Evolutionary conservation across 2,797 vertebrate species (phyloP).

Genomic region (Natrix natrix): DNA sequence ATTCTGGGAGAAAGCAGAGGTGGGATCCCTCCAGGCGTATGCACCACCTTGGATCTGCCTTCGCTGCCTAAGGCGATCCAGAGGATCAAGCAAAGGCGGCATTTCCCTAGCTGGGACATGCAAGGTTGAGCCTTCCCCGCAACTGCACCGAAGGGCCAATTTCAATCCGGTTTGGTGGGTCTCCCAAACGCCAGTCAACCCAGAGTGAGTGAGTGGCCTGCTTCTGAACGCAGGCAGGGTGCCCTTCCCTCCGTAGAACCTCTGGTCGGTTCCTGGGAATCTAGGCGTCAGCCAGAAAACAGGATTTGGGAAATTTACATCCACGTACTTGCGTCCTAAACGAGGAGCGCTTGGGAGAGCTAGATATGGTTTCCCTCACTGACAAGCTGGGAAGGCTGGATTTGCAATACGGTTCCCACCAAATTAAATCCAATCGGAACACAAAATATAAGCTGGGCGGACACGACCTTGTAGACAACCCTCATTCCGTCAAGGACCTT

Average conservation of each 20-base stretch:
- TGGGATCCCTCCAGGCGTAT: background rate
- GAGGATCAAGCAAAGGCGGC: background rate
- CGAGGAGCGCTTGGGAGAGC: background rate
- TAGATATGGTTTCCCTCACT: background rate
- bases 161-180: background rate
- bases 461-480: too few species aligned
- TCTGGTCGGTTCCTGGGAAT: background rate
- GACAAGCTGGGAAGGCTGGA: background rate
- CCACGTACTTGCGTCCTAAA: too few species aligned
- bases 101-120: background rate
- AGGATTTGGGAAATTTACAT: background rate
- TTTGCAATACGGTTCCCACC: background rate
- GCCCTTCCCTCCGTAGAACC: background rate
- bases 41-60: background rate
- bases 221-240: background rate
- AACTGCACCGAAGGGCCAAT: background rate
- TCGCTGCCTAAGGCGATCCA: background rate
- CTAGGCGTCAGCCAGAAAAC: background rate
- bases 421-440: background rate
- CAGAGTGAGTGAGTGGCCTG: background rate
- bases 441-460: too few species aligned
- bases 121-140: background rate
- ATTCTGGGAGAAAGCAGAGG: slow-evolving; percentile 38
- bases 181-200: background rate
- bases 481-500: too few species aligned